A percentile compares a stretch with the other conserved stretches of the same genome.
phyloP scores from a whole-genome alignment of 2,113 vertebrate species.

The Sardina pilchardus region DNA sequence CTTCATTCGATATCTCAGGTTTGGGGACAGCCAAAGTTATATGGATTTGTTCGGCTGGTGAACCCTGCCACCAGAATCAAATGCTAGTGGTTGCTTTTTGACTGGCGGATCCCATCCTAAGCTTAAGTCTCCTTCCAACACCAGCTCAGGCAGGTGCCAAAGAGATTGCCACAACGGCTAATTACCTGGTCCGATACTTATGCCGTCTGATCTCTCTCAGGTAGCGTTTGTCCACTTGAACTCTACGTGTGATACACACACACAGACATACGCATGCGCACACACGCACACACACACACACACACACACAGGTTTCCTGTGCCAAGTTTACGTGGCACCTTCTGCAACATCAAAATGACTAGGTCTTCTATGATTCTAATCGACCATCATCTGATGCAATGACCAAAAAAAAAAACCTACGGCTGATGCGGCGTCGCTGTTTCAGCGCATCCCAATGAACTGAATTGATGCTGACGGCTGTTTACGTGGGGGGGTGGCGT shows the following conservation, averaged over 20 bases:
- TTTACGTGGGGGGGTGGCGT: not conserved
- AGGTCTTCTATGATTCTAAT: too few relatives aligned
- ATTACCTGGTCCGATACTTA: not conserved
- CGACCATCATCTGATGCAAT: not conserved
- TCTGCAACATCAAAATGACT: too few relatives aligned
- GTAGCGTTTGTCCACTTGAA: not conserved
- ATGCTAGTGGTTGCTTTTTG: too few relatives aligned
- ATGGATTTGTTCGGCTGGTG: too few relatives aligned
- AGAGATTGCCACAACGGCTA: not conserved
- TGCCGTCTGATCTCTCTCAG: not conserved
- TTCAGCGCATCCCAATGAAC: not conserved
- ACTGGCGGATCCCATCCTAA: too few relatives aligned
- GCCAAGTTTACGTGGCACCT: too few relatives aligned
- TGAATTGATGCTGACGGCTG: not conserved
- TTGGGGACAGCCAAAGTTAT: too few relatives aligned
- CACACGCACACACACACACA: not conserved
- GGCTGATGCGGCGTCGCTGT: not conserved
- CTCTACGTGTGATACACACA: not conserved
- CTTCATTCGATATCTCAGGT: too few relatives aligned
- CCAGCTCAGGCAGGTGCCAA: not conserved
- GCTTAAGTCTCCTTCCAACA: not conserved
- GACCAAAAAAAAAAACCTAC: not conserved
- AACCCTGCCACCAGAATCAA: too few relatives aligned
- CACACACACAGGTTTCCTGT: not conserved
- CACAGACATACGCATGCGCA: too few relatives aligned